Base-by-base conservation (phyloP, 2,888 invertebrate genomes). In the Macrosoma leucophasiata region DNA sequence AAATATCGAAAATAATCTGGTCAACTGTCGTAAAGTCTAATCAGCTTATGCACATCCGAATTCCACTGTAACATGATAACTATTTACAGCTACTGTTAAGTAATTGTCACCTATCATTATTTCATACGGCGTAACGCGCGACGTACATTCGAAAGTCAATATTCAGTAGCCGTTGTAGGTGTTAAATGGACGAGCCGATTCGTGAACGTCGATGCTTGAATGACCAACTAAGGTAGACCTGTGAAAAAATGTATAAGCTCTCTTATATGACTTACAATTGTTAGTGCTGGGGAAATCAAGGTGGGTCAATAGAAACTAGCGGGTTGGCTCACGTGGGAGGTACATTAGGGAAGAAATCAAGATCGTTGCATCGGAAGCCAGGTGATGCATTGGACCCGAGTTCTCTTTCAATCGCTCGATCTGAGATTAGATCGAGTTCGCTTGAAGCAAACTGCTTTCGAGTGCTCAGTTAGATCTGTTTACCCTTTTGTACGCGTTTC, bases 281-380 rank as follows among this genome's bases (percentile, higher is more conserved):
- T 21, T n/a, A n/a, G n/a, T n/a, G 54, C 51, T 48, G 47, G 49
- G 46, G 39, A 43, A 37, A 43, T 46, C 18, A 36, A 50, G 36
- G 50, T n/a, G n/a, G 72, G 45, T 73, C 73, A 60, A 34, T 41
- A 46, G 55, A 43, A 55, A 48, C 70, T 50, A 43, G 58, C 50
- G 62, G 12, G 4, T 67, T 58, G n/a, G 59, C 57, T 75, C 68
- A 67, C 69, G 77, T 78, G 74, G 79, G 79, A 75, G 75, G 76
- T 71, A 70, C 63, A 66, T 73, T 74, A 69, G 63, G 61, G 68
- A 69, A 68, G 71, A 65, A 70, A 81, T 82, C 81, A 79, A 78
- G 79, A 81, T 79, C 60, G 58, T 63, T 74, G 74, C 72, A 77
- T 70, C 76, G 79, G 78, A 79, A 82, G 79, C 74, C 61, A 69